phyloP scores from a whole-genome alignment of 2,113 vertebrate species.

The Eubucco bourcierii region DNA sequence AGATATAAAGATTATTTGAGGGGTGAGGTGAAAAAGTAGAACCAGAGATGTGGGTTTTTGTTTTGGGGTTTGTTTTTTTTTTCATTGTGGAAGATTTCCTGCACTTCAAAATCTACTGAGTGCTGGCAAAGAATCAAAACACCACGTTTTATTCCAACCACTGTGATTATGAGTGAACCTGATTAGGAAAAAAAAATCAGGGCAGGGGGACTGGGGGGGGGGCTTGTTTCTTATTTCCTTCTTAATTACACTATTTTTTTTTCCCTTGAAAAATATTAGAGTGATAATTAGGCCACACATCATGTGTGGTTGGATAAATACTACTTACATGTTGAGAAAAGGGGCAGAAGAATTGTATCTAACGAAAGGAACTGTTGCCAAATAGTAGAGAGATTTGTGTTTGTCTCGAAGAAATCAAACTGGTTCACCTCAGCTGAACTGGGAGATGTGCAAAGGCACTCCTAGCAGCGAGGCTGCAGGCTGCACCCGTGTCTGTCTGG shows the following conservation, averaged over 20 bases:
- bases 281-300: conserved; percentile 42
- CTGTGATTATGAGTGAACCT: conserved; percentile 24
- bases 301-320: conserved; percentile 27
- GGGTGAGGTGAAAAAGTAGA: not conserved
- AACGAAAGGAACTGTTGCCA: conserved; percentile 45
- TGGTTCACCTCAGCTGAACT: not conserved
- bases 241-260: not conserved
- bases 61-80: not conserved
- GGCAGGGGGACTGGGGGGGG: not conserved
- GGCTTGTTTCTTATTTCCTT: not conserved
- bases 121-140: not conserved
- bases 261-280: conserved; percentile 32
- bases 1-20: not conserved
- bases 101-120: not conserved
- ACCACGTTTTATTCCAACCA: not conserved
- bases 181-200: not conserved
- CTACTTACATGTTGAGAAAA: conserved; percentile 33
- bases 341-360: conserved; percentile 34
- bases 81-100: not conserved
- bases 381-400: not conserved
- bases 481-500: not conserved
- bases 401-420: not conserved
- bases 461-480: not conserved
- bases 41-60: not conserved
- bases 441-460: not conserved